Conservation (phyloP, 1,140 invertebrate genomes). For the Latrodectus geometricus region DNA sequence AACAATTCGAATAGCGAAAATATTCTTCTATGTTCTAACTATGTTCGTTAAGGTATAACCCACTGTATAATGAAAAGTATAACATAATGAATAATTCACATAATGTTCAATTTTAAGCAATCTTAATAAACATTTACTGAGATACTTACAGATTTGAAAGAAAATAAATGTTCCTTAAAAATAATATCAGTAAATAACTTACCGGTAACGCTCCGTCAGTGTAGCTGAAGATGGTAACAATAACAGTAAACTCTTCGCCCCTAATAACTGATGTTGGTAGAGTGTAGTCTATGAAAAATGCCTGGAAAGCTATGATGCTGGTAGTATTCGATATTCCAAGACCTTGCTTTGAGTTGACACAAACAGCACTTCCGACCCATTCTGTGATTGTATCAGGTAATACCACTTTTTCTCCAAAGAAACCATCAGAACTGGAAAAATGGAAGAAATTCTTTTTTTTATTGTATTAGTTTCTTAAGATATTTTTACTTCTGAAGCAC, state of each 20-base stretch:
- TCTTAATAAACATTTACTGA: too few relatives aligned
- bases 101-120: too few relatives aligned
- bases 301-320: constrained; percentile 77
- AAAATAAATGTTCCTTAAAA: too few relatives aligned
- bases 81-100: too few relatives aligned
- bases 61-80: too few relatives aligned
- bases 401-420: constrained; percentile 70
- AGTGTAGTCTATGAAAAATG: constrained; percentile 79
- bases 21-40: too few relatives aligned
- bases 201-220: constrained; percentile 75
- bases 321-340: constrained; percentile 75
- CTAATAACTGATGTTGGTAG: constrained; percentile 79
- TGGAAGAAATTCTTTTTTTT: too few relatives aligned
- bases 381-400: constrained; percentile 81
- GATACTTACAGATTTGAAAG: too few relatives aligned
- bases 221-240: constrained; percentile 81
- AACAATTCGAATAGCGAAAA: too few relatives aligned
- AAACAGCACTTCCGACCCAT: constrained; percentile 79
- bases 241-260: constrained; percentile 77
- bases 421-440: constrained; percentile 72
- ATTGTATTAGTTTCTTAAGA: too few relatives aligned
- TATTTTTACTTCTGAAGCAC: too few relatives aligned
- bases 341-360: constrained; percentile 75
- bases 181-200: constrained; percentile 64
- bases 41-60: too few relatives aligned